Evolutionary conservation across 2,113 vertebrate species (phyloP).

Genomic region (Sarotherodon lohbergeri): DNA sequence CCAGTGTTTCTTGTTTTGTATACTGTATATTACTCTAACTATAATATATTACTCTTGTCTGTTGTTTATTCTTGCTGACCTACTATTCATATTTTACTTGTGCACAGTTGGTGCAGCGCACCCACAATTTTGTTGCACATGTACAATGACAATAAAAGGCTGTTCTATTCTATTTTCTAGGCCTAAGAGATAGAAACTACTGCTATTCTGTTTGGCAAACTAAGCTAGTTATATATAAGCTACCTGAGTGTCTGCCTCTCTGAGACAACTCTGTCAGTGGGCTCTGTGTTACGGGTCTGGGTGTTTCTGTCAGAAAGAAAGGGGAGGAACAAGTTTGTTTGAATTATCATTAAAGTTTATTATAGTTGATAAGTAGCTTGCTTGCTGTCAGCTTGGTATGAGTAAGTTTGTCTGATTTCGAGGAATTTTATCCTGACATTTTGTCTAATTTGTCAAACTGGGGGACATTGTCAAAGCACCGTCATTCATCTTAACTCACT

Average conservation of each 20-base stretch:
- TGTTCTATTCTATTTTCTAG: not conserved
- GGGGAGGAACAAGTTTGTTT: not conserved
- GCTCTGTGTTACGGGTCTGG: not conserved
- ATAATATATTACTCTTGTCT: no score
- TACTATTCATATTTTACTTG: not conserved
- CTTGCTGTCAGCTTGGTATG: not conserved
- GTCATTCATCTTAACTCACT: accelerated
- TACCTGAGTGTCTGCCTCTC: not conserved
- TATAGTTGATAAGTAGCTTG: not conserved
- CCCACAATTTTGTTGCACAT: not conserved
- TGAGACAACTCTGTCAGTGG: not conserved
- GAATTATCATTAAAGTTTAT: not conserved
- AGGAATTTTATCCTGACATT: accelerated
- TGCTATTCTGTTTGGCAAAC: not conserved
- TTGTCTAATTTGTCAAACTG: not conserved
- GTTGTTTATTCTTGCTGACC: not conserved
- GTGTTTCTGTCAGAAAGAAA: not conserved
- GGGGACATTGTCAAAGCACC: accelerated
- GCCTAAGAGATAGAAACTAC: not conserved
- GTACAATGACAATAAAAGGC: not conserved
- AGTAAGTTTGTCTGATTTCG: not conserved
- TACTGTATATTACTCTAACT: no score
- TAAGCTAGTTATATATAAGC: accelerated
- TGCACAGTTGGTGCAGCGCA: not conserved
- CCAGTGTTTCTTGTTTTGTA: no score